Conservation (phyloP, 23 tunicate genomes). For the Phallusia fumigata region DNA sequence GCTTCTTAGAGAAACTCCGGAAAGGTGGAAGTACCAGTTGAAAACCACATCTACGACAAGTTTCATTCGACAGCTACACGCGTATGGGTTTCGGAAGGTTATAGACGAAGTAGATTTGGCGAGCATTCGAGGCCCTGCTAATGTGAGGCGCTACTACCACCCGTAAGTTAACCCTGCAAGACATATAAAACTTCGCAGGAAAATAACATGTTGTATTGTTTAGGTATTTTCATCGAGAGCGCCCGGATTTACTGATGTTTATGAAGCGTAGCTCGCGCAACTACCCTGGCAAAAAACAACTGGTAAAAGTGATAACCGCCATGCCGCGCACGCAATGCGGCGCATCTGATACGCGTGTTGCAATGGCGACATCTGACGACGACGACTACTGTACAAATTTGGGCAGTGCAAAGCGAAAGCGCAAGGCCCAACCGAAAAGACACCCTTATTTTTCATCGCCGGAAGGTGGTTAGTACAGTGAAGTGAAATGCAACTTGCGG, state of each 20-base stretch:
- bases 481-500: no score
- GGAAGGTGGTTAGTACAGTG: background rate
- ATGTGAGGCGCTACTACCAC: conserved; percentile 64
- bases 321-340: background rate
- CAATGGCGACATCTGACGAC: conserved; percentile 8
- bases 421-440: conserved; percentile 60
- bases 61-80: conserved; percentile 68
- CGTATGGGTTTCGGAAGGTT: conserved; percentile 76
- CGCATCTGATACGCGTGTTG: background rate
- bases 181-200: background rate
- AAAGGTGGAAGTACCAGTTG: conserved; percentile 68
- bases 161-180: conserved; percentile 47
- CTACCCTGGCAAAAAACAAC: conserved; percentile 7
- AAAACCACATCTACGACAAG: conserved; percentile 76
- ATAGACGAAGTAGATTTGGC: conserved; percentile 32
- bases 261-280: conserved; percentile 58
- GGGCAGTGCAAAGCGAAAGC: conserved; percentile 28
- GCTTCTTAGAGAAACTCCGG: conserved; percentile 41
- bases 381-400: background rate
- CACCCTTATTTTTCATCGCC: conserved; percentile 49
- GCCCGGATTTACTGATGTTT: conserved; percentile 52
- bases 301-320: background rate
- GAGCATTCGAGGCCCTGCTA: conserved; percentile 35
- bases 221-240: conserved; percentile 65
- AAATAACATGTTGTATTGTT: background rate